A percentile compares a stretch with the other conserved stretches of the same genome.
phyloP scores from a whole-genome alignment of 1,140 invertebrate species.

The Papilio xuthus region DNA sequence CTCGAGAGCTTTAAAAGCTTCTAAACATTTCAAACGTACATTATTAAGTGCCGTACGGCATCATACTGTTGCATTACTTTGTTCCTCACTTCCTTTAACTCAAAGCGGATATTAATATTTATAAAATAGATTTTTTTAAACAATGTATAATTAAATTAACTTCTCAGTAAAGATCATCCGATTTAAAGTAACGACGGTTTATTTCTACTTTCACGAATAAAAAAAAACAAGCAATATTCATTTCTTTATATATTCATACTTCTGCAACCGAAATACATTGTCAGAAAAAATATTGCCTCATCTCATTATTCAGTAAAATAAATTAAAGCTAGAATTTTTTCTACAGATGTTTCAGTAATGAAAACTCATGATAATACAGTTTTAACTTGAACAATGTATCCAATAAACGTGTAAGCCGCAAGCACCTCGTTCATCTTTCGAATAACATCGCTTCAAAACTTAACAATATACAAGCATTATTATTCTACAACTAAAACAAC shows the following conservation, averaged over 20 bases:
- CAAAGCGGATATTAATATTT: background rate
- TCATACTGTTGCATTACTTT: background rate
- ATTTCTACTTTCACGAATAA: no score
- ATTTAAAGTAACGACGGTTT: no score
- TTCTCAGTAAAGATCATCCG: no score
- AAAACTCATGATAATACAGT: background rate
- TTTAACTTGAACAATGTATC: background rate
- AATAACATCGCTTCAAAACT: background rate
- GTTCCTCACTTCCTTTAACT: background rate
- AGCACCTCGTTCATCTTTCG: background rate
- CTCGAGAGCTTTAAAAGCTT: background rate
- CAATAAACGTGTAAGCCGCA: conserved; percentile 1
- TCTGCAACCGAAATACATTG: no score
- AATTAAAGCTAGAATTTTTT: no score
- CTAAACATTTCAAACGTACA: background rate
- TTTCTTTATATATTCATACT: no score
- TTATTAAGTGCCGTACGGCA: background rate
- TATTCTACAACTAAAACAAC: conserved; percentile 3
- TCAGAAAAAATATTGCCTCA: no score
- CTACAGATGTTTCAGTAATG: no score
- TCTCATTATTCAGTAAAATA: no score
- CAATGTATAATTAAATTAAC: background rate
- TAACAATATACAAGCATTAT: background rate
- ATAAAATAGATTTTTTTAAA: background rate
- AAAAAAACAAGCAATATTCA: no score